Evolutionary conservation across 2,797 vertebrate genomes (phyloP).

Genomic region (Gallirallus australis): DNA sequence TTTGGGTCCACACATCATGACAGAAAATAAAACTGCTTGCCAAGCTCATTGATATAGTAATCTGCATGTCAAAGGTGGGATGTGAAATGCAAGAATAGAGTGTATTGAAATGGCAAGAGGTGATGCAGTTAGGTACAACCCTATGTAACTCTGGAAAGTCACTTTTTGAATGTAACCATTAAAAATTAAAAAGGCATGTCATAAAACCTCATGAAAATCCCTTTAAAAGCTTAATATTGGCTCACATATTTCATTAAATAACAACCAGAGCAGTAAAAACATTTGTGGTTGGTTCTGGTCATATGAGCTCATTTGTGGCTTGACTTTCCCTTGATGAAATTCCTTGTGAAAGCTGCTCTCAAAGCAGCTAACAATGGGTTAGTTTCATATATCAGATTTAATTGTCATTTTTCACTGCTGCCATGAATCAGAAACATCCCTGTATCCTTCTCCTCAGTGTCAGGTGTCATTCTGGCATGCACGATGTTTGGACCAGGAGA

Average conservation of each 20-base stretch:
- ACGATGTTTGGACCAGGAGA: not conserved
- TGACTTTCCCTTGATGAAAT: constrained; percentile 24
- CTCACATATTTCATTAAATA: constrained; percentile 16
- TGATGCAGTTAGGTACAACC: not conserved
- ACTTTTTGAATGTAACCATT: not conserved
- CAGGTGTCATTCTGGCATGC: not conserved
- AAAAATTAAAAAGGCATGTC: not conserved
- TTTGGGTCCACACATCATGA: not conserved
- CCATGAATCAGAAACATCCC: not conserved
- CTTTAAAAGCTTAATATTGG: not conserved
- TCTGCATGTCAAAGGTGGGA: not conserved
- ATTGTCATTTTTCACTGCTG: not conserved
- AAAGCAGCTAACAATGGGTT: not conserved
- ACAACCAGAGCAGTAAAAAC: not conserved
- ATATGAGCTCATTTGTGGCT: constrained; percentile 13
- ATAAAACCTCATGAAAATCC: not conserved
- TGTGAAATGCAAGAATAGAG: not conserved
- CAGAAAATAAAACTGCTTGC: not conserved
- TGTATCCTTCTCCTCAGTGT: not conserved
- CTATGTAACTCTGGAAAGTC: not conserved
- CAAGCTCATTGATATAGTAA: not conserved
- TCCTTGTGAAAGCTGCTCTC: not conserved
- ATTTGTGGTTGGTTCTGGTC: constrained; percentile 7
- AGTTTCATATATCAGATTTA: not conserved
- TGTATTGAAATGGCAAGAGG: not conserved